phyloP scores from a whole-genome alignment of 2,797 vertebrate species.

The Lagocephalus sceleratus region DNA sequence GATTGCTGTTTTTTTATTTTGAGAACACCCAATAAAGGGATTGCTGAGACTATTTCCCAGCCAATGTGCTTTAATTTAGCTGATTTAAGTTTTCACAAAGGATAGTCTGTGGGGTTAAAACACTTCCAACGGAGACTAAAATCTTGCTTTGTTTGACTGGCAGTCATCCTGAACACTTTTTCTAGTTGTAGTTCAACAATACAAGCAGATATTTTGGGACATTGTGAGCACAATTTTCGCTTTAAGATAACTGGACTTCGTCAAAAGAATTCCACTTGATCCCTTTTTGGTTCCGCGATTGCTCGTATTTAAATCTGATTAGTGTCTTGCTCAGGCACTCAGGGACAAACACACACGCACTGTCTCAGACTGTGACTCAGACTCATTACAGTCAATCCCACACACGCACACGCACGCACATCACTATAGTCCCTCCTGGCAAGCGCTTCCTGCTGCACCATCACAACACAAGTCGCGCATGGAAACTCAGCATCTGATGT shows the following conservation, averaged over 20 bases:
- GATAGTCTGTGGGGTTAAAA: slow-evolving; percentile 7
- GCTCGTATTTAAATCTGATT: neutral
- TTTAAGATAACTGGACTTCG: too few relatives aligned
- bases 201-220: too few relatives aligned
- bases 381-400: slow-evolving; percentile 17
- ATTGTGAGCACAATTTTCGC: too few relatives aligned
- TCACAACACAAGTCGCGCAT: slow-evolving; percentile 34
- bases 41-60: slow-evolving; percentile 16
- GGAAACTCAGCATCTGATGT: slow-evolving; percentile 66
- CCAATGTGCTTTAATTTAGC: slow-evolving; percentile 15
- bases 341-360: neutral
- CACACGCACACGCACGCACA: neutral
- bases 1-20: neutral
- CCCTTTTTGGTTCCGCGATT: neutral
- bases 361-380: slow-evolving; percentile 14
- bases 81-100: slow-evolving; percentile 11
- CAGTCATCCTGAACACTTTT: too few relatives aligned
- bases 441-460: slow-evolving; percentile 46
- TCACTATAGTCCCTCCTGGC: slow-evolving; percentile 21
- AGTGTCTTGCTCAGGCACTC: too few relatives aligned
- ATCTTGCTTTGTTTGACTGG: too few relatives aligned
- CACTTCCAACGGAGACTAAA: too few relatives aligned
- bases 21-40: slow-evolving; percentile 13
- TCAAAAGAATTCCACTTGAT: too few relatives aligned
- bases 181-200: too few relatives aligned